A percentile compares a stretch with the other conserved stretches of the same genome.
Conservation (phyloP, 2,888 invertebrate species). For the Trissonchulus latispiculum region DNA sequence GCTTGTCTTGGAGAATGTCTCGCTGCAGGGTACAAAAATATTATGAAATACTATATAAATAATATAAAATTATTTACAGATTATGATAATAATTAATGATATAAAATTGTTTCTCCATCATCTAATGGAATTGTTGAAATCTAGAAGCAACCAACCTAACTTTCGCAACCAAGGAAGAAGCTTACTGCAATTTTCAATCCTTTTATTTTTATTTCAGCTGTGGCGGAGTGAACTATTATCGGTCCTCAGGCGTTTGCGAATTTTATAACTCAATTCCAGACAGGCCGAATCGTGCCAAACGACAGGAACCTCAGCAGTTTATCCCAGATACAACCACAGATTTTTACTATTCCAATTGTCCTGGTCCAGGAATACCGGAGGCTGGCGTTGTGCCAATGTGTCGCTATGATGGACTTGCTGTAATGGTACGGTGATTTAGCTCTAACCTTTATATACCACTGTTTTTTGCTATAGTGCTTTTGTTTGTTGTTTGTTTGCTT, state of each 20-base stretch:
- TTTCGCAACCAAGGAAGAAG: too few species aligned
- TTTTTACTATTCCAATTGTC: slow-evolving; percentile 42
- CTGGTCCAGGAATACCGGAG: slow-evolving; percentile 23
- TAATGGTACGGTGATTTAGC: slow-evolving; percentile 23
- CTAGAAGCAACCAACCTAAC: too few species aligned
- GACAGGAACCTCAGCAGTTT: background rate
- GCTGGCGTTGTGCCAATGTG: slow-evolving; percentile 38
- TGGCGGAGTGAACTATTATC: slow-evolving; percentile 42
- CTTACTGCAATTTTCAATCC: too few species aligned
- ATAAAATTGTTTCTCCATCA: too few species aligned
- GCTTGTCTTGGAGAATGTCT: background rate
- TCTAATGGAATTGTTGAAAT: too few species aligned
- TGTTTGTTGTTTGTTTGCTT: too few species aligned
- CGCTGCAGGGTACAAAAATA: background rate
- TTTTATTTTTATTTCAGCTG: slow-evolving; percentile 31
- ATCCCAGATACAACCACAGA: slow-evolving; percentile 31
- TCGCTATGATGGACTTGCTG: slow-evolving; percentile 43
- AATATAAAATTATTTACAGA: too few species aligned
- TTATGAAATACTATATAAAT: too few species aligned
- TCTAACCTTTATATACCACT: too few species aligned
- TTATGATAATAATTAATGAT: too few species aligned
- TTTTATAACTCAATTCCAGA: slow-evolving; percentile 30
- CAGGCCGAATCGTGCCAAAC: background rate
- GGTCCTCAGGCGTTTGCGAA: slow-evolving; percentile 37
- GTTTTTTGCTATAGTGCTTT: too few species aligned